Evolutionary conservation across 2,888 invertebrate species (phyloP).

Genomic region (Sarcophaga variegata): DNA sequence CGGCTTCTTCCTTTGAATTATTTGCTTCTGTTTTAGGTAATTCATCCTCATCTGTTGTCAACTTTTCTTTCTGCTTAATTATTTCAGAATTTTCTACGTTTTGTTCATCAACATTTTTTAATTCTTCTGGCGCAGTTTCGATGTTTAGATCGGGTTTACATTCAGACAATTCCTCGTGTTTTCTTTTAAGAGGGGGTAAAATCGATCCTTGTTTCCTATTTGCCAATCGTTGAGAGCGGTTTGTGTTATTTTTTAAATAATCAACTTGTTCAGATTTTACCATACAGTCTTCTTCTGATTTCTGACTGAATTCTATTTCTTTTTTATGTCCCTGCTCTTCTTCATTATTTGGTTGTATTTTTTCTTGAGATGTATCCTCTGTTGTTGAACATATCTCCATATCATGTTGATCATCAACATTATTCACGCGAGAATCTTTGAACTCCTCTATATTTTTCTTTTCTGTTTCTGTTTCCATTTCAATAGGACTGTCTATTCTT

Average conservation of each 20-base stretch:
- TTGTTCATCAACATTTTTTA: conserved; percentile 17
- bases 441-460: conserved; percentile 16
- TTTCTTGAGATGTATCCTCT: not conserved
- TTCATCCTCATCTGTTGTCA: conserved; percentile 73
- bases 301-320: not conserved
- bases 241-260: conserved; percentile 69
- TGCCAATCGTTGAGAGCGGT: conserved; percentile 75
- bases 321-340: conserved; percentile 58
- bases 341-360: conserved; percentile 40
- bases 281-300: conserved; percentile 20
- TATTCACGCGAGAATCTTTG: conserved; percentile 5
- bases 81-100: conserved; percentile 19
- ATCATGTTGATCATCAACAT: not conserved
- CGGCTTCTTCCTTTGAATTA: conserved; percentile 13
- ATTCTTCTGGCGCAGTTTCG: conserved; percentile 36
- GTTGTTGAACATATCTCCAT: conserved; percentile 50
- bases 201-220: conserved; percentile 73
- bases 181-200: conserved; percentile 59
- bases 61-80: conserved; percentile 78
- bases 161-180: conserved; percentile 61
- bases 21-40: conserved; percentile 15
- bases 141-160: conserved; percentile 43
- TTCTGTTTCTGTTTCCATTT: conserved; percentile 3
- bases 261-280: conserved; percentile 58
- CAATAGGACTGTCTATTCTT: conserved; percentile 51